Evolutionary conservation across 2,888 invertebrate species (phyloP).

Genomic region (Eupithecia inturbata): DNA sequence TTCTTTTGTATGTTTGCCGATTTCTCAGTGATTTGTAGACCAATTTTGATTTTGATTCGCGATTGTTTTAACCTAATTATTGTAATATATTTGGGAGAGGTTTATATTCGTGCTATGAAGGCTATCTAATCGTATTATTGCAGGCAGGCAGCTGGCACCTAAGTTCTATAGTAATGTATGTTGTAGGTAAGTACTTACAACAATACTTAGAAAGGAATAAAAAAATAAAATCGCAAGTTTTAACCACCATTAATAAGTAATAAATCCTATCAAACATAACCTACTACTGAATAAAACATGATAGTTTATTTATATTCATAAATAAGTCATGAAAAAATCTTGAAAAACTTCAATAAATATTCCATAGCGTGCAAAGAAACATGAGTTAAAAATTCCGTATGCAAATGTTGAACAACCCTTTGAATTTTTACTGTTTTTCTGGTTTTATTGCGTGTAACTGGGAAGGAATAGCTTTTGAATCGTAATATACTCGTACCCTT

Average conservation of each 20-base stretch:
- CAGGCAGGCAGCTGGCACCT: background rate
- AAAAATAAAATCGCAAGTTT: background rate
- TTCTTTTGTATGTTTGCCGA: too few relatives aligned
- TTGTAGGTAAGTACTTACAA: background rate
- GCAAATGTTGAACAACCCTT: background rate
- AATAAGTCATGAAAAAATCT: background rate
- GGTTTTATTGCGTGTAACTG: background rate
- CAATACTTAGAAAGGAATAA: background rate
- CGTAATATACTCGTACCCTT: background rate
- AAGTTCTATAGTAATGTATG: background rate
- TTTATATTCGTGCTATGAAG: background rate
- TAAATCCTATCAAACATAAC: background rate
- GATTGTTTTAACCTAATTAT: too few relatives aligned
- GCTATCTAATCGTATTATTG: too few relatives aligned
- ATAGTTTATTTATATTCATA: background rate
- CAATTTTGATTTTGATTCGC: too few relatives aligned
- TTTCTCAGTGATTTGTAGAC: too few relatives aligned
- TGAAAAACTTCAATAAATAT: background rate
- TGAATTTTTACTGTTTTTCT: slow-evolving; percentile 4
- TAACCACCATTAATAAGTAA: background rate
- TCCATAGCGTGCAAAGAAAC: background rate
- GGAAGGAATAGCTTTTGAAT: background rate
- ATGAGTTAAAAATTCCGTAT: background rate
- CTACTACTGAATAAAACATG: background rate
- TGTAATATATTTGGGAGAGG: too few relatives aligned